Evolutionary conservation across 2,888 invertebrate genomes (phyloP).

Genomic region (Eristalis pertinax): DNA sequence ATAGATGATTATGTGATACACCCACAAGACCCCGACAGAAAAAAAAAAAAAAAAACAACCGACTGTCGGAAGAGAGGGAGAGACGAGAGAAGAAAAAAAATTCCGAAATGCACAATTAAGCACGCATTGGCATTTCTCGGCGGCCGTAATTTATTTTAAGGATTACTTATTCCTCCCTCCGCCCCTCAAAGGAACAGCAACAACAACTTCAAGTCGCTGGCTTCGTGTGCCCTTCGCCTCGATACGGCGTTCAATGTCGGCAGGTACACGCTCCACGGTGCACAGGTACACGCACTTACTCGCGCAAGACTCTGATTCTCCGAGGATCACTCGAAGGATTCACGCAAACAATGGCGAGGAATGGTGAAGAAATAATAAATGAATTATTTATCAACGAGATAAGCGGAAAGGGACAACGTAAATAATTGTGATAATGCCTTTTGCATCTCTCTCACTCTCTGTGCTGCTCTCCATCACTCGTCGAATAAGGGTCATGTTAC

Average conservation of each 20-base stretch:
- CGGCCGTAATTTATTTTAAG: conserved; percentile 62
- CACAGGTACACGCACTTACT: conserved; percentile 6
- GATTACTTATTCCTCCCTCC: conserved; percentile 35
- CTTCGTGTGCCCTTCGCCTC: background rate
- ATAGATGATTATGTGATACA: conserved; percentile 47
- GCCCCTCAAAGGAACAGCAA: conserved; percentile 1
- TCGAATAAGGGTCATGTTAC: conserved; percentile 49
- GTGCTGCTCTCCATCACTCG: background rate
- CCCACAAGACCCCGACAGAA: conserved; percentile 21
- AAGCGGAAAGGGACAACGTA: conserved; percentile 63
- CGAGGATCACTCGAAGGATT: conserved; percentile 30
- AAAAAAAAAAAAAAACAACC: background rate
- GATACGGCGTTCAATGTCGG: background rate
- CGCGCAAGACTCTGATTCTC: background rate
- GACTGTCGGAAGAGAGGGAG: background rate
- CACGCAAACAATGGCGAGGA: background rate
- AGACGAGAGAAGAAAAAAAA: conserved; percentile 14
- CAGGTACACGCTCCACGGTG: background rate
- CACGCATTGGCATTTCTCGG: conserved; percentile 67
- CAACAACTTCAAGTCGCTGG: background rate
- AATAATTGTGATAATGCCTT: conserved; percentile 54
- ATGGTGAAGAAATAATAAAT: conserved; percentile 47
- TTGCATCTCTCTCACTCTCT: background rate
- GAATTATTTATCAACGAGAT: conserved; percentile 63
- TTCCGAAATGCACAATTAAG: conserved; percentile 69